phyloP scores from a whole-genome alignment of 2,797 vertebrate genomes.

The Gephyroberyx darwinii region DNA sequence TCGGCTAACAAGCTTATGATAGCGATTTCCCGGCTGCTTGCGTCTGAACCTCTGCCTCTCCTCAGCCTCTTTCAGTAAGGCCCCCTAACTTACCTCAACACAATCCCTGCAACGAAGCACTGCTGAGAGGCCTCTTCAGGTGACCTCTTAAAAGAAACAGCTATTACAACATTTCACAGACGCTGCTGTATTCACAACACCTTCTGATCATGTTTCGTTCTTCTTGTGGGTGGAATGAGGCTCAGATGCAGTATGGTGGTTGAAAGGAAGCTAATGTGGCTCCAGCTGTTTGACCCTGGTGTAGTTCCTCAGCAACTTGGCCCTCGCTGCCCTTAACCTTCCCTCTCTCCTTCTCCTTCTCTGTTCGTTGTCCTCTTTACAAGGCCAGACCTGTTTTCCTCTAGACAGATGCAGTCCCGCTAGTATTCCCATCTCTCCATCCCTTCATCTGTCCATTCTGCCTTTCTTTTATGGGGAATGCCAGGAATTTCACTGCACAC shows the following conservation, averaged over 20 bases:
- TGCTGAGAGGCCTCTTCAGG: conserved; percentile 3
- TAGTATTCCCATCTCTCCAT: conserved; percentile 33
- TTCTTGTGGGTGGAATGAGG: not conserved
- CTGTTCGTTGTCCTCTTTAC: conserved; percentile 57
- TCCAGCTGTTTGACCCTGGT: conserved; percentile 52
- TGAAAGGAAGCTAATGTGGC: conserved; percentile 21
- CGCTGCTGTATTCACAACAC: not conserved
- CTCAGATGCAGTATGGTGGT: not conserved
- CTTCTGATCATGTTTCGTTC: not conserved
- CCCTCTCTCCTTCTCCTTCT: conserved; percentile 28
- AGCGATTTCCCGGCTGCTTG: not conserved
- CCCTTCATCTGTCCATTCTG: not conserved
- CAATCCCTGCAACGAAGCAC: conserved; percentile 6
- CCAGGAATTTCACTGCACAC: conserved; percentile 21
- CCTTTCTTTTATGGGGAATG: conserved; percentile 6
- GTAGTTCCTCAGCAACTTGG: conserved; percentile 7
- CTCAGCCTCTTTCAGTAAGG: not conserved
- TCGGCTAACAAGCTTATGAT: conserved; percentile 36
- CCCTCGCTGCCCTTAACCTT: not conserved
- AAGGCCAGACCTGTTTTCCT: conserved; percentile 41
- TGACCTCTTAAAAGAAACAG: not conserved
- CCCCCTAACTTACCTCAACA: not conserved
- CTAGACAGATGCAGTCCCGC: conserved; percentile 57
- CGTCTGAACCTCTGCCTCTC: conserved; percentile 12
- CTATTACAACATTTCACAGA: conserved; percentile 8